Evolutionary conservation across 2,797 vertebrate genomes (phyloP).

Genomic region (Sebastes melanostomus): DNA sequence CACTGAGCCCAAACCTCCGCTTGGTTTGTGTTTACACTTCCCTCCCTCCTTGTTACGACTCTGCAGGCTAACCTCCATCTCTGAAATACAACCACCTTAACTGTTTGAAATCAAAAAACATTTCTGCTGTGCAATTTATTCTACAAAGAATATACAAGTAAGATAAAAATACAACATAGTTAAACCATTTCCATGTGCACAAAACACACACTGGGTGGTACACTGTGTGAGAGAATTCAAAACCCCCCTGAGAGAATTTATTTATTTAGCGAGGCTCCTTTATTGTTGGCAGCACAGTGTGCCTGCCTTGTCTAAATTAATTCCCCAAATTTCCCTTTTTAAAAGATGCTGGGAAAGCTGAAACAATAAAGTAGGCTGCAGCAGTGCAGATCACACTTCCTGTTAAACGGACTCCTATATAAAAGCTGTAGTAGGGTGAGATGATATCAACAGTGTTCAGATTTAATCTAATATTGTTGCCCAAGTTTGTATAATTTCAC

Average conservation of each 20-base stretch:
- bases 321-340: constrained; percentile 30
- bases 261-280: constrained; percentile 59
- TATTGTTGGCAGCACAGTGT: constrained; percentile 44
- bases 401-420: constrained; percentile 8
- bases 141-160: background rate
- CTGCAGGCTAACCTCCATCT: constrained; percentile 1
- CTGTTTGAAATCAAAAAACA: background rate
- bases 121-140: background rate
- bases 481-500: constrained; percentile 30
- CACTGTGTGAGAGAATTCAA: constrained; percentile 24
- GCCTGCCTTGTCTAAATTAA: constrained; percentile 45
- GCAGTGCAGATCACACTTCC: background rate
- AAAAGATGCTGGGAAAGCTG: constrained; percentile 9
- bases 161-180: constrained; percentile 10
- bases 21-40: background rate
- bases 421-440: background rate
- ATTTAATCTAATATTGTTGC: constrained; percentile 16
- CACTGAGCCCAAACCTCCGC: background rate
- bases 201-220: constrained; percentile 34
- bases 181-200: constrained; percentile 17
- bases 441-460: constrained; percentile 1
- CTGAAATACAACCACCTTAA: background rate
- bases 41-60: background rate
- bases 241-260: constrained; percentile 45
- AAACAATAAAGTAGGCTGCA: constrained; percentile 18